Percentiles rank a stretch among this genome's conserved stretches.
These are phyloP conservation scores for Ranitomeya imitator DNA, from an alignment of 2,113 vertebrate genomes.

Conservation along the genomic window DNA sequence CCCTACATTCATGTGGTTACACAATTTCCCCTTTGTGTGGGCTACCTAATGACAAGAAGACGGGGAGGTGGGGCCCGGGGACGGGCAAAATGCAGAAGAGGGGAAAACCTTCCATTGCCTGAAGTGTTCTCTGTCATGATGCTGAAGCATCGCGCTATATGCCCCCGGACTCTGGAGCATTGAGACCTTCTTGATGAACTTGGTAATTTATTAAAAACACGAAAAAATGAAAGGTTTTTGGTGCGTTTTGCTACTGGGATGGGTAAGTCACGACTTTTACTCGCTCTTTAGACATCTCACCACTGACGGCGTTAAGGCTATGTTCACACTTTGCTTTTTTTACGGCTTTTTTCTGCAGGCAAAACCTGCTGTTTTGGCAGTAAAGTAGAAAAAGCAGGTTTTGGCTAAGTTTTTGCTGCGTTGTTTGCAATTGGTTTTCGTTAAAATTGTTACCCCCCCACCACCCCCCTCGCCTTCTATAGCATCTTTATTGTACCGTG, in stretches of 20 bases:
- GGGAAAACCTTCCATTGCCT: not conserved
- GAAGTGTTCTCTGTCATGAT: not conserved
- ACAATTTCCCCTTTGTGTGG: conserved; percentile 39
- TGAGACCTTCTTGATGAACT: not conserved
- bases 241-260: conserved; percentile 23
- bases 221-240: not conserved
- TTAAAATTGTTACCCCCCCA: too few relatives aligned
- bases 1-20: conserved; percentile 30
- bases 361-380: too few relatives aligned
- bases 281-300: not conserved
- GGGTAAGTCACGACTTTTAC: conserved; percentile 26
- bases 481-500: too few relatives aligned
- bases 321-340: too few relatives aligned
- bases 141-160: not conserved
- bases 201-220: not conserved
- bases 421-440: too few relatives aligned
- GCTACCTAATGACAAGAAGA: not conserved
- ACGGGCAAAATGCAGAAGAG: not conserved
- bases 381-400: too few relatives aligned
- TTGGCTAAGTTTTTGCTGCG: too few relatives aligned
- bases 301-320: not conserved
- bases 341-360: too few relatives aligned
- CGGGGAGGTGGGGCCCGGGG: not conserved
- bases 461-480: too few relatives aligned
- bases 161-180: not conserved